Evolutionary conservation across 1,140 invertebrate species (phyloP).

Genomic region (Mercenaria mercenaria): DNA sequence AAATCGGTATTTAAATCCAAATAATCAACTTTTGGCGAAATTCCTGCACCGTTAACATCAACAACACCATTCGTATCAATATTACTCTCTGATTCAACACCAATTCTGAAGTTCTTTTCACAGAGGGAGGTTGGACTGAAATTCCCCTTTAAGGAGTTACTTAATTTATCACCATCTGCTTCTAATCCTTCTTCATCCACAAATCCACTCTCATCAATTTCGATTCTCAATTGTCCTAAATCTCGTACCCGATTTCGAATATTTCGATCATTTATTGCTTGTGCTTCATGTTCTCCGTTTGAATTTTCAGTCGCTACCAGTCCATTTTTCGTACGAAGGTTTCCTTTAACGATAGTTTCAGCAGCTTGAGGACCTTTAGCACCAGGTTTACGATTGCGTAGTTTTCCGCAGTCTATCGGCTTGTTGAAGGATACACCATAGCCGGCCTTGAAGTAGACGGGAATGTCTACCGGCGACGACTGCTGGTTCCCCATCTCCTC

Average conservation of each 20-base stretch:
- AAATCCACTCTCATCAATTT: constrained; percentile 59
- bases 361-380: background rate
- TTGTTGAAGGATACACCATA: constrained; percentile 43
- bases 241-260: background rate
- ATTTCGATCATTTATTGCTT: background rate
- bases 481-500: constrained; percentile 61
- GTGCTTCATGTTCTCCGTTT: background rate
- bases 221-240: constrained; percentile 33
- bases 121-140: constrained; percentile 56
- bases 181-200: constrained; percentile 40
- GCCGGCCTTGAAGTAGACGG: constrained; percentile 47
- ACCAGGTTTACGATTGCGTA: constrained; percentile 38
- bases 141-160: constrained; percentile 56
- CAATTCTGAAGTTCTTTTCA: constrained; percentile 43
- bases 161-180: constrained; percentile 15
- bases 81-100: background rate
- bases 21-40: constrained; percentile 6
- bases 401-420: background rate
- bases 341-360: constrained; percentile 31
- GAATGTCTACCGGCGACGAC: constrained; percentile 43
- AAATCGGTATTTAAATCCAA: constrained; percentile 11
- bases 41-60: background rate
- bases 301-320: background rate
- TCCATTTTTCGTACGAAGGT: constrained; percentile 22
- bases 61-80: background rate